Percentiles rank a stretch among this genome's conserved stretches.
Conservation (phyloP, 2,113 vertebrate species). For the Platysternon megacephalum region DNA sequence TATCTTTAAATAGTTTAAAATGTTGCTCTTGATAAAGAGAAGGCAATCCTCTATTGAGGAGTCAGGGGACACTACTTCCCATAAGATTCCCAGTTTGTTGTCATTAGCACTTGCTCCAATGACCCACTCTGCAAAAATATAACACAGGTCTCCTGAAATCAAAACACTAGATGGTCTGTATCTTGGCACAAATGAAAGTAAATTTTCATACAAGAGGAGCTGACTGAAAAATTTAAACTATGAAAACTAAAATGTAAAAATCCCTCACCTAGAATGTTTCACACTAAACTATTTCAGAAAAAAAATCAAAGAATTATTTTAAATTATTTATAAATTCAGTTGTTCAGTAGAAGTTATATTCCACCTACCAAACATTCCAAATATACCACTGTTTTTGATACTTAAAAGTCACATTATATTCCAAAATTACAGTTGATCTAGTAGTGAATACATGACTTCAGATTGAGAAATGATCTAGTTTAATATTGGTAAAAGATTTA, state of each 20-base stretch:
- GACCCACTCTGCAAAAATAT: neutral
- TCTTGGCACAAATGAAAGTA: neutral
- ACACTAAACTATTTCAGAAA: neutral
- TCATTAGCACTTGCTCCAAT: neutral
- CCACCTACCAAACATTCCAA: neutral
- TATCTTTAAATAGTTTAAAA: neutral
- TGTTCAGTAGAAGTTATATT: neutral
- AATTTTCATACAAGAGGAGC: neutral
- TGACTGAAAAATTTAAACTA: neutral
- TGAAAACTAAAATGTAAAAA: neutral
- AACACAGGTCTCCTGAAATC: neutral
- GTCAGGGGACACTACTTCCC: neutral
- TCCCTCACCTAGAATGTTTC: neutral
- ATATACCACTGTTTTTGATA: neutral
- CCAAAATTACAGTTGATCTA: conserved; percentile 3
- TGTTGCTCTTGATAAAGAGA: neutral
- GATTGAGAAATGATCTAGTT: neutral
- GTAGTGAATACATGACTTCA: conserved; percentile 9
- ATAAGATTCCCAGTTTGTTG: neutral
- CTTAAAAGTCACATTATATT: neutral
- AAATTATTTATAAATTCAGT: neutral
- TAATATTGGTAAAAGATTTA: neutral
- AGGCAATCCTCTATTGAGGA: neutral
- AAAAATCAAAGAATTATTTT: neutral
- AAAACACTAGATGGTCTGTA: neutral